These are phyloP conservation scores for Cosmia pyralina DNA, from an alignment of 2,888 invertebrate genomes.

Conservation along the genomic window DNA sequence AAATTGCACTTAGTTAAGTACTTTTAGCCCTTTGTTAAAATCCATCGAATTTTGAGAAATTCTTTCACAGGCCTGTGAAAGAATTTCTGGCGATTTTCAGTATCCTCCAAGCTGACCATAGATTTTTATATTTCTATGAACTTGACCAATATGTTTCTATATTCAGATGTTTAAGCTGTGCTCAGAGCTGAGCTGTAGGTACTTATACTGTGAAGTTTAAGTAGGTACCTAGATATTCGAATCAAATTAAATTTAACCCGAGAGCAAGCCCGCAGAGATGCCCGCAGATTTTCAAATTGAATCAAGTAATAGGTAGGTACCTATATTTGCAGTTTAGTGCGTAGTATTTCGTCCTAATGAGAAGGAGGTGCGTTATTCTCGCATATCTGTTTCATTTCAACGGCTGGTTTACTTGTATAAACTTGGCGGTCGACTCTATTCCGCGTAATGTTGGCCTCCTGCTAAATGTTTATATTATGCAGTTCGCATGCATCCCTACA, in stretches of 20 bases:
- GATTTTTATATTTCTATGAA: neutral
- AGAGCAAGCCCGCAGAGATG: constrained; percentile 19
- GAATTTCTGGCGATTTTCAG: too few species aligned
- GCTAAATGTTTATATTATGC: constrained; percentile 63
- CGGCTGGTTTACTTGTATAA: constrained; percentile 57
- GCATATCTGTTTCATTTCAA: constrained; percentile 63
- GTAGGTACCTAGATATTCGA: neutral
- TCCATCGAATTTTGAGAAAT: neutral
- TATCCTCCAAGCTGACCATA: neutral
- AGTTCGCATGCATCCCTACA: constrained; percentile 60
- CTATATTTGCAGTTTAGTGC: constrained; percentile 39
- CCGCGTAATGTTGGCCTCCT: constrained; percentile 58
- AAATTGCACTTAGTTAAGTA: too few species aligned
- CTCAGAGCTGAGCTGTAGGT: neutral
- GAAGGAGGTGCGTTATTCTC: constrained; percentile 39
- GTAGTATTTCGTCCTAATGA: constrained; percentile 57
- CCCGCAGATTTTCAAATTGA: constrained; percentile 37
- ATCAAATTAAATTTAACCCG: constrained; percentile 6
- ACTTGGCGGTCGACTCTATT: constrained; percentile 54
- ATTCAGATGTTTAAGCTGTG: neutral
- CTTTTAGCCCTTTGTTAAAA: too few species aligned
- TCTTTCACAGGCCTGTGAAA: too few species aligned
- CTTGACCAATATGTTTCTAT: neutral
- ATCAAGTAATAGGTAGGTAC: constrained; percentile 3
- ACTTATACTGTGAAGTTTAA: neutral